phyloP scores from a whole-genome alignment of 2,113 vertebrate species.

The zebrafish (Danio rerio) region DNA sequence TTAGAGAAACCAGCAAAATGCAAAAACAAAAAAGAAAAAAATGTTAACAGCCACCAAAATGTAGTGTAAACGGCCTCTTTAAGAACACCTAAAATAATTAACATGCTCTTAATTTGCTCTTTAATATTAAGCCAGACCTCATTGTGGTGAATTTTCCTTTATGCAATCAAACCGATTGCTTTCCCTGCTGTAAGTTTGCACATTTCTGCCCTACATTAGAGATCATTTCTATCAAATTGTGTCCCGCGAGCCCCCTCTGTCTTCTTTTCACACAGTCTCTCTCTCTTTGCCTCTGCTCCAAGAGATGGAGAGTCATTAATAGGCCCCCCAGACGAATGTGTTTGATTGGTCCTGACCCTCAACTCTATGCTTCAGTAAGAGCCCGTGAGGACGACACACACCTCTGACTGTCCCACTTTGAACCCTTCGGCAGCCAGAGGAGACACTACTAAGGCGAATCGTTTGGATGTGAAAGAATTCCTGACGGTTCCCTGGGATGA shows the following conservation, averaged over 20 bases:
- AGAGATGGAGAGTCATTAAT: constrained; percentile 54
- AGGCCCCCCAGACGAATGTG: constrained; percentile 25
- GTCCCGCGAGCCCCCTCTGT: neutral
- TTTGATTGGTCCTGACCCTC: constrained; percentile 47
- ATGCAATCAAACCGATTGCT: neutral
- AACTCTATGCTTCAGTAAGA: neutral
- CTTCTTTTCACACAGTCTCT: constrained; percentile 2
- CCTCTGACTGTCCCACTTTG: constrained; percentile 38
- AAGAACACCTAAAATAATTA: neutral
- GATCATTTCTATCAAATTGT: neutral
- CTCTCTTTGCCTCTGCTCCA: neutral
- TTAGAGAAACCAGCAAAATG: too few species aligned
- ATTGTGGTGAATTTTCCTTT: neutral
- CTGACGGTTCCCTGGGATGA: neutral
- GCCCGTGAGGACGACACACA: neutral
- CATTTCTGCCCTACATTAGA: constrained; percentile 19
- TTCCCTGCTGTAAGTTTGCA: neutral
- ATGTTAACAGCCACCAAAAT: too few species aligned
- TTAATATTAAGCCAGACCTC: neutral
- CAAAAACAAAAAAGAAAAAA: too few species aligned
- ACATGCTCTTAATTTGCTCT: neutral
- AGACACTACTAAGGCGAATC: neutral
- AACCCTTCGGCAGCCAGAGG: neutral
- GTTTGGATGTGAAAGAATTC: constrained; percentile 35
- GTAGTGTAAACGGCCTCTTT: neutral